These are phyloP conservation scores for Adelosebastes latens DNA, from an alignment of 2,797 vertebrate species.

Conservation along the genomic window DNA sequence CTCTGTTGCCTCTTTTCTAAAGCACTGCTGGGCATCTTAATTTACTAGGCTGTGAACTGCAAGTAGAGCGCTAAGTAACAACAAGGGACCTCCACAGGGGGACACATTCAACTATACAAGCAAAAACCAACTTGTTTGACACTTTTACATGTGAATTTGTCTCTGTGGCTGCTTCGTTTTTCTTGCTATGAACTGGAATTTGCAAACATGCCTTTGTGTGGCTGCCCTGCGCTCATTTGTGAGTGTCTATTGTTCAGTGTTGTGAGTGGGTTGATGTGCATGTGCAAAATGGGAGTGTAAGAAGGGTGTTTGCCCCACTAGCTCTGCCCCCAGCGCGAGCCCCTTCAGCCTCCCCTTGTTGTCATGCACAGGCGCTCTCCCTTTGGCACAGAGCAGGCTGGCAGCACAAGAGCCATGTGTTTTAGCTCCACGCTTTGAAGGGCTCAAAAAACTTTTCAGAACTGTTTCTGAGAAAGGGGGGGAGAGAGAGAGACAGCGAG, in stretches of 20 bases:
- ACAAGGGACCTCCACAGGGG: slow-evolving; percentile 26
- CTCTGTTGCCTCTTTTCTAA: slow-evolving; percentile 65
- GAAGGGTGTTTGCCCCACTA: slow-evolving; percentile 64
- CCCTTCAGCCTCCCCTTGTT: slow-evolving; percentile 82
- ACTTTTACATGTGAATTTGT: not conserved
- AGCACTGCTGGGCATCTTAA: slow-evolving; percentile 67
- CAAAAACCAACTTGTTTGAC: slow-evolving; percentile 21
- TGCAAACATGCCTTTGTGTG: slow-evolving; percentile 18
- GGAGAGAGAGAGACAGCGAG: slow-evolving; percentile 29
- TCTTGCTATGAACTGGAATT: slow-evolving; percentile 8
- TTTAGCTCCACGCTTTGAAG: slow-evolving; percentile 80
- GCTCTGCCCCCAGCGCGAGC: slow-evolving; percentile 77
- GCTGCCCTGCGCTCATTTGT: slow-evolving; percentile 23
- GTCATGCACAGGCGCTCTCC: slow-evolving; percentile 82
- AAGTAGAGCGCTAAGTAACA: slow-evolving; percentile 27
- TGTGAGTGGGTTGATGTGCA: slow-evolving; percentile 44
- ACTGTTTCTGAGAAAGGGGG: slow-evolving; percentile 51
- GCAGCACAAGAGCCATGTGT: slow-evolving; percentile 81
- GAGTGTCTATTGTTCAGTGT: slow-evolving; percentile 49
- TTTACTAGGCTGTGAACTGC: slow-evolving; percentile 71
- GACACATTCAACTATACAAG: slow-evolving; percentile 10
- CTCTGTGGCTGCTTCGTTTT: slow-evolving; percentile 10
- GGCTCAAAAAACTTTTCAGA: slow-evolving; percentile 72
- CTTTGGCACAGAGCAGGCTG: slow-evolving; percentile 76
- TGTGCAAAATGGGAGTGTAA: slow-evolving; percentile 46